Percentiles rank a stretch among this genome's conserved stretches.
Conservation (phyloP, 2,888 invertebrate species). For the Crepidodera aurea region DNA sequence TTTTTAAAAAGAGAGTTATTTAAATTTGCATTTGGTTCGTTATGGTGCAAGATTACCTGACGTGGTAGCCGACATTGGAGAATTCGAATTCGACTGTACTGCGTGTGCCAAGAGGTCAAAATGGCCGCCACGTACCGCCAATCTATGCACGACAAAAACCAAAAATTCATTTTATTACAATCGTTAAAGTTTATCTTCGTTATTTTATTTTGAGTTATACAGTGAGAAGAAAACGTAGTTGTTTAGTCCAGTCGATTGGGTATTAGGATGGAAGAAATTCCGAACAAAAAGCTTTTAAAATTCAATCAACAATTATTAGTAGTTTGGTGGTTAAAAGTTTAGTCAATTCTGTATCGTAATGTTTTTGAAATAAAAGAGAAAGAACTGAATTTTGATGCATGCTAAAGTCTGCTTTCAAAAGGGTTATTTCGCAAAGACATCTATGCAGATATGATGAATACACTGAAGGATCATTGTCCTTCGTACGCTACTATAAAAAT, state of each 20-base stretch:
- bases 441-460: too few species aligned
- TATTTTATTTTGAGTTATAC: constrained; percentile 1
- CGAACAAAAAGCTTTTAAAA: constrained; percentile 9
- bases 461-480: too few species aligned
- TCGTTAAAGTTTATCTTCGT: constrained; percentile 44
- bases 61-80: constrained; percentile 53
- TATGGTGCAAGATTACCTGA: constrained; percentile 59
- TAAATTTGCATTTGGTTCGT: constrained; percentile 54
- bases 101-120: constrained; percentile 36
- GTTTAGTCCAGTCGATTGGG: background rate
- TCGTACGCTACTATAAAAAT: too few species aligned
- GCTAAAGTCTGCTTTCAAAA: too few species aligned
- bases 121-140: constrained; percentile 53
- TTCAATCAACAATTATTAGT: too few species aligned
- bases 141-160: constrained; percentile 59
- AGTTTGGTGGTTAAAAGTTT: too few species aligned
- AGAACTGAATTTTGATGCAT: too few species aligned
- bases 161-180: constrained; percentile 52
- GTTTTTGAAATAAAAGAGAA: too few species aligned
- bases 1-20: constrained; percentile 23
- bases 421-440: too few species aligned
- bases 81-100: constrained; percentile 32
- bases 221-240: background rate
- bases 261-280: background rate
- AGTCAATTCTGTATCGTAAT: too few species aligned